Evolutionary conservation across 2,113 vertebrate genomes (phyloP), one percentile per base, ranked within the genome.

Genomic region (Pelusios castaneus): DNA sequence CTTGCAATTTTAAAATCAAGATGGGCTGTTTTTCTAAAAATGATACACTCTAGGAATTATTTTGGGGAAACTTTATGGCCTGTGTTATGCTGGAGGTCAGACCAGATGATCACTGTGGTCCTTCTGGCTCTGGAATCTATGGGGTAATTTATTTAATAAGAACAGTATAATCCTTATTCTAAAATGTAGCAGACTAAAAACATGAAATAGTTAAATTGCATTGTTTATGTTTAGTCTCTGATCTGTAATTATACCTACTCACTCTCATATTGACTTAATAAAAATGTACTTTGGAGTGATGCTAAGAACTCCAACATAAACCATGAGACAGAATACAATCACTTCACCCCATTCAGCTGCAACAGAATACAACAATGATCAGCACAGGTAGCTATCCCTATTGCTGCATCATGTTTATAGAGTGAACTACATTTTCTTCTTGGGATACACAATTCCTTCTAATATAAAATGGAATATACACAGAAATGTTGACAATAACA

Each of bases 361-460:
- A 87, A 85, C 51, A 27, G 31, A 29, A 22, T 19, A 75, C 80
- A 90, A 5, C 8, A 6, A 0, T 4, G 58, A 55, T 31, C 0
- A 67, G 24, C 67, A 75, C 29, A 63, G 11, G n/a, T 67, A 38
- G 21, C 24, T 47, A n/a, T 45, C 45, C 51, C 47, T 79, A 47
- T 11, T 84, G 56, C 38, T 10, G 27, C 17, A 38, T 3, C 21
- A 38, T 43, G 2, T 4, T 82, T 54, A n/a, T 1, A 76, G 5
- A 58, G 70, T 16, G 82, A 85, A 88, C 11, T 5, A 12, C 14
- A 9, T 31, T 3, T 24, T 10, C 5, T 4, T 0, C 0, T 6
- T 2, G 0, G 1, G 31, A 77, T n/a, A n/a, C 14, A 29, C 2
- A 73, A 1, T 54, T 58, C 29, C 31, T 22, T 17, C 2, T 49